Percentiles rank a stretch among this genome's conserved stretches.
These are phyloP conservation scores for Amblyopsis hoosieri DNA, from an alignment of 2,797 vertebrate genomes.

Conservation along the genomic window DNA sequence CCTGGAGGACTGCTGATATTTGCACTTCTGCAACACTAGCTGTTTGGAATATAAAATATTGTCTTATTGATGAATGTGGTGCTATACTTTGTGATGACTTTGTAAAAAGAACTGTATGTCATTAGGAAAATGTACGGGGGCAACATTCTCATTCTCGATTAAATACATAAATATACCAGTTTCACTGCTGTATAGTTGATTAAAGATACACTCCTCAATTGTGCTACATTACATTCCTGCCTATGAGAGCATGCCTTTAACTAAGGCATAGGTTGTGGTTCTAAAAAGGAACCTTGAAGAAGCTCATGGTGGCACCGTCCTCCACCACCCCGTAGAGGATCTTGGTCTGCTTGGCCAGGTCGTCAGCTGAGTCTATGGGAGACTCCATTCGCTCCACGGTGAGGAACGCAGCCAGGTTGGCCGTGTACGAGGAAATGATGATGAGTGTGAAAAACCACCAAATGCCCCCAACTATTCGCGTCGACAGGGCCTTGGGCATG, in stretches of 20 bases:
- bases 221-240: too few species aligned
- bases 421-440: conserved; percentile 98
- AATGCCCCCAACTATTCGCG: conserved; percentile 98
- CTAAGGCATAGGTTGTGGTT: background rate
- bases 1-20: too few species aligned
- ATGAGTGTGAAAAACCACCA: conserved; percentile 99
- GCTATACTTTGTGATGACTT: too few species aligned
- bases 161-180: too few species aligned
- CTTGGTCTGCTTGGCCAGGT: conserved; percentile 97
- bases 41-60: too few species aligned
- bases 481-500: conserved; percentile 98
- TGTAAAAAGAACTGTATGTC: too few species aligned
- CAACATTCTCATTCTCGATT: too few species aligned
- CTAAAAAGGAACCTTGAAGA: conserved; percentile 87
- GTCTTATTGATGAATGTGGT: too few species aligned
- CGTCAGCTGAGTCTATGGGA: conserved; percentile 96
- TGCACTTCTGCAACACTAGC: too few species aligned
- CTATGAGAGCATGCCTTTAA: background rate
- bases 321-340: conserved; percentile 96
- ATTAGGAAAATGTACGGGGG: too few species aligned
- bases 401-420: conserved; percentile 98
- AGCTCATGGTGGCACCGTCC: conserved; percentile 96
- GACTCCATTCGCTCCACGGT: conserved; percentile 99
- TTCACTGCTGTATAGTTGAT: too few species aligned
- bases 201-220: too few species aligned